phyloP scores from a whole-genome alignment of 2,113 vertebrate genomes.

The Rhadina sibilatrix region DNA sequence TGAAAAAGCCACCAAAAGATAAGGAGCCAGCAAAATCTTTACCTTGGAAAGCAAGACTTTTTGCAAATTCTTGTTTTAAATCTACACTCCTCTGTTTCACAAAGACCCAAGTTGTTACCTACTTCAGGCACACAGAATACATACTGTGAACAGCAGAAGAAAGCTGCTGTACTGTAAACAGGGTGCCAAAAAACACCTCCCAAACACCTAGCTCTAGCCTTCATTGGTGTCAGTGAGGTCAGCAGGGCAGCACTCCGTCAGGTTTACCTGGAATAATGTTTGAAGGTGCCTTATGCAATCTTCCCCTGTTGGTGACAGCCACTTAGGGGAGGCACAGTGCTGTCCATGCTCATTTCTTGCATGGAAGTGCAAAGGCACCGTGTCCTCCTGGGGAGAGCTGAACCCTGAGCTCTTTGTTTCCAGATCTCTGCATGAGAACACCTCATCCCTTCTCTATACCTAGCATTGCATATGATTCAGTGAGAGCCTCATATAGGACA shows the following conservation, averaged over 20 bases:
- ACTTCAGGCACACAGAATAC: neutral
- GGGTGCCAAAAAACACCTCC: neutral
- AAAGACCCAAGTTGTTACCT: neutral
- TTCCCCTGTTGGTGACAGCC: neutral
- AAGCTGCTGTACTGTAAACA: neutral
- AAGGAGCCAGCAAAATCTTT: neutral
- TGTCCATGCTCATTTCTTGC: neutral
- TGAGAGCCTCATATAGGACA: neutral
- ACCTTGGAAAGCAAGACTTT: neutral
- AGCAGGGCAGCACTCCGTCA: neutral
- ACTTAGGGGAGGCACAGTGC: neutral
- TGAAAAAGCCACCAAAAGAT: neutral
- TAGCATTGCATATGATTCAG: neutral
- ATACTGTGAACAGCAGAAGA: neutral
- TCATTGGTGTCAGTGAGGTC: neutral
- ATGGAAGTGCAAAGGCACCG: fast-evolving
- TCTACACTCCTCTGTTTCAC: neutral
- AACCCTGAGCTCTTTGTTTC: neutral
- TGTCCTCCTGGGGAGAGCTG: neutral
- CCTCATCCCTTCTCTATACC: neutral
- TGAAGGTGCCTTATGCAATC: neutral
- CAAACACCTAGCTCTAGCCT: neutral
- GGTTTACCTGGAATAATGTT: neutral
- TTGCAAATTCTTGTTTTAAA: neutral
- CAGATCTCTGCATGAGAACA: neutral